Evolutionary conservation across 2,888 invertebrate genomes (phyloP).

Genomic region (Andrena praecox): DNA sequence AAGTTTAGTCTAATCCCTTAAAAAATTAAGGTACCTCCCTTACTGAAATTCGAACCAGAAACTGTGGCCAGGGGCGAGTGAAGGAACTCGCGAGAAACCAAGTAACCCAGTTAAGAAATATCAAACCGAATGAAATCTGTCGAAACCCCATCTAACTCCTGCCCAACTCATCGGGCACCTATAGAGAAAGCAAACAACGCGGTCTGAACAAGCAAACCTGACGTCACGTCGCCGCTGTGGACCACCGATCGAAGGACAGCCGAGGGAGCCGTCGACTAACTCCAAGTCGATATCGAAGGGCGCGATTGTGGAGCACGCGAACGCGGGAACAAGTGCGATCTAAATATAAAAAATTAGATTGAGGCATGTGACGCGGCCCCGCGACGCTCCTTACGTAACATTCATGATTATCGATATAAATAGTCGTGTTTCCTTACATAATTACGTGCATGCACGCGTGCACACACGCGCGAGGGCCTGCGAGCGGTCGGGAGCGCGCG

Average conservation of each 20-base stretch:
- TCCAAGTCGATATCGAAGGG: constrained; percentile 1
- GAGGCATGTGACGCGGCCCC: constrained; percentile 38
- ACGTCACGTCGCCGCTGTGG: background rate
- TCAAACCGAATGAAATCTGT: background rate
- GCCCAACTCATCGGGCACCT: constrained; percentile 7
- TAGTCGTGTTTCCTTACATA: constrained; percentile 59
- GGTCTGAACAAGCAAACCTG: constrained; percentile 15
- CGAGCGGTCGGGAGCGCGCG: background rate
- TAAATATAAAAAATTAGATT: constrained; percentile 55
- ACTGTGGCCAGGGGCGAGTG: too few species aligned
- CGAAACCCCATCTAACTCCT: background rate
- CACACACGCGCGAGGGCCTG: constrained; percentile 4
- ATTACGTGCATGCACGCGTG: constrained; percentile 33
- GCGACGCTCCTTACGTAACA: constrained; percentile 47
- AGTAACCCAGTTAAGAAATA: too few species aligned
- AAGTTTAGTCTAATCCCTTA: too few species aligned
- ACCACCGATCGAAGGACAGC: constrained; percentile 9
- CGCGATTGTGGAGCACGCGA: background rate
- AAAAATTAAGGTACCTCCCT: too few species aligned
- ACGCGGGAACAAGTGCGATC: constrained; percentile 28
- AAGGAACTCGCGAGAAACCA: too few species aligned
- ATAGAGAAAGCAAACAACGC: constrained; percentile 23
- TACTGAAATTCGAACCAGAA: too few species aligned
- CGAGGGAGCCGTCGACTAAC: background rate
- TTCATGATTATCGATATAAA: constrained; percentile 55